Base-by-base conservation (phyloP, 2,888 invertebrate species). In the Hirtodrosophila alboralis region DNA sequence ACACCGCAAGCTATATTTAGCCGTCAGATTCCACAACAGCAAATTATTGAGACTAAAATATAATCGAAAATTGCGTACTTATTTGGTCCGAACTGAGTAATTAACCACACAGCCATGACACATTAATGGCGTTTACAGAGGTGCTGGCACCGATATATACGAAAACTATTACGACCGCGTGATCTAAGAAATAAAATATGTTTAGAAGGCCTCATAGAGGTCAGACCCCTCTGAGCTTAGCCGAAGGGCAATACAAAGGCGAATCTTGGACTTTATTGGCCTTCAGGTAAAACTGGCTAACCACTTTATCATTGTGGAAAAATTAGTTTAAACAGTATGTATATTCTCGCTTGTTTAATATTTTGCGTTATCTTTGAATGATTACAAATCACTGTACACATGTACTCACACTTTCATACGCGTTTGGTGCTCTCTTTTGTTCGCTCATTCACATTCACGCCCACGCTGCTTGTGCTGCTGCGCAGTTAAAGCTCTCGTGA, bases 401-500 rank as follows among this genome's bases (percentile, higher is more conserved):
- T 14, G 10, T 27, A 26, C 37, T 59, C 28, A 63, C 36, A 33
- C 30, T 6, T 26, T 12, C 0, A 31, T 4, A 14, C 10, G 9
- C 10, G 9, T 12, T 33, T 13, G 12, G 21, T 36, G 23, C 44
- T 53, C 53, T 48, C 40, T 33, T 34, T 41, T 43, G 37, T 16
- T 58, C 31, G 18, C 40, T 66, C 47, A 59, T 59, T 41, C 33
- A 65, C 33, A 54, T 27, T n/a, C n/a, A 77, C 72, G 49, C 51
- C 63, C 47, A 62, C 72, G 34, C 36, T 41, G 72, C 62, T 49
- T 48, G 40, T 26, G 57, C 64, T 62, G 75, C 79, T 81, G 73
- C 79, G 83, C 79, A 78, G 73, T 78, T 78, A 59, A 54, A 53
- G 43, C 58, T 65, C 75, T 58, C 38, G 21, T 66, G 70, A 69